A percentile compares a stretch with the other conserved stretches of the same genome.
Conservation (phyloP, 1,140 invertebrate genomes). For the Contarinia nasturtii region DNA sequence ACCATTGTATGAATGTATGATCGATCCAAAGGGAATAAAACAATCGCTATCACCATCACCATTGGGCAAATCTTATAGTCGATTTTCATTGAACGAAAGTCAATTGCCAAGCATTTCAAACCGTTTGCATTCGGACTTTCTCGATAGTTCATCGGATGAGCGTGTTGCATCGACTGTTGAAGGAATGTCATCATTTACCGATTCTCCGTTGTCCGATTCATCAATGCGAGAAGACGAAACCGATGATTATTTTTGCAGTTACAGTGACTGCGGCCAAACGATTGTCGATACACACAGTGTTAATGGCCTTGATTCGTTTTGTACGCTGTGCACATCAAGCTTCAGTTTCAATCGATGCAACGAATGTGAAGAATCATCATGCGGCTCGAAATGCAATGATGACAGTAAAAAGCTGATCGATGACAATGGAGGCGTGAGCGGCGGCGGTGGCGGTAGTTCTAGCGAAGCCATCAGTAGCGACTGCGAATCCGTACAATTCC, state of each 20-base stretch:
- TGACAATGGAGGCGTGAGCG: neutral
- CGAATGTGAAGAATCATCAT: conserved; percentile 17
- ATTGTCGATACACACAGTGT: conserved; percentile 5
- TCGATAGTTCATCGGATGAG: conserved; percentile 18
- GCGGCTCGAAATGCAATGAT: conserved; percentile 19
- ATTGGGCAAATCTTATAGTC: no score
- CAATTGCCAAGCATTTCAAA: no score
- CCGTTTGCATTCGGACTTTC: conserved; percentile 5
- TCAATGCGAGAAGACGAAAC: neutral
- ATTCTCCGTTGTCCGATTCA: no score
- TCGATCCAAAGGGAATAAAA: neutral
- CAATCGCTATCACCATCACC: no score
- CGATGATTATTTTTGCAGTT: neutral
- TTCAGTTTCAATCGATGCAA: conserved; percentile 22
- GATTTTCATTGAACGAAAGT: no score
- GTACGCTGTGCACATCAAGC: conserved; percentile 20
- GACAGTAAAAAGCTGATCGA: neutral
- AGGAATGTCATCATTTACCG: no score
- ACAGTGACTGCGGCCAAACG: neutral
- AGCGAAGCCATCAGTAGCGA: no score
- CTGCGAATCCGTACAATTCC: neutral
- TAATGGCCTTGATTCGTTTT: conserved; percentile 19
- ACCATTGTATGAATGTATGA: neutral
- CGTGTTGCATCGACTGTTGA: conserved; percentile 1
- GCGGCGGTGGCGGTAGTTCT: neutral